A percentile compares a stretch with the other conserved stretches of the same genome.
Conservation (phyloP, 2,113 vertebrate genomes). For the Cyanoliseus patagonus region DNA sequence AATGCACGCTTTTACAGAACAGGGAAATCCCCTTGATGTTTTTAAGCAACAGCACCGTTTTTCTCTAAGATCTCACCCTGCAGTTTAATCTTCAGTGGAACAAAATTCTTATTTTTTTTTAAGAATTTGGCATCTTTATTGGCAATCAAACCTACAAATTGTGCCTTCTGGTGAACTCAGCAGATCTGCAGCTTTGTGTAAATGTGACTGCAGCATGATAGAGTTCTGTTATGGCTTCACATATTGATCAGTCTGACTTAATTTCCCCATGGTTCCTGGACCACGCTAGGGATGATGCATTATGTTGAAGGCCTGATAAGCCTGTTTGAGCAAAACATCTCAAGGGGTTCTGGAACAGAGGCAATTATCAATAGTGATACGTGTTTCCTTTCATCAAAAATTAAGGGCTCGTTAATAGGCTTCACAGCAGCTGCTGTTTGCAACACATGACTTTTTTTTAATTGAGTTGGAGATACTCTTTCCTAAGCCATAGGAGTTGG, state of each 20-base stretch:
- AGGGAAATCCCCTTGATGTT: background rate
- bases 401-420: constrained; percentile 1
- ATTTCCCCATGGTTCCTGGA: constrained; percentile 3
- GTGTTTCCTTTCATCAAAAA: constrained; percentile 10
- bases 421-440: constrained; percentile 2
- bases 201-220: constrained; percentile 11
- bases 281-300: background rate
- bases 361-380: constrained; percentile 9
- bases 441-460: background rate
- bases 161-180: constrained; percentile 8
- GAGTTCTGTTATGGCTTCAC: background rate
- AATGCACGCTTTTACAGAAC: background rate
- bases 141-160: constrained; percentile 24
- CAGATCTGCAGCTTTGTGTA: background rate
- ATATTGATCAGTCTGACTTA: constrained; percentile 14
- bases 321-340: constrained; percentile 23
- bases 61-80: background rate
- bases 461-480: background rate
- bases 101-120: background rate
- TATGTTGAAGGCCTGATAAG: constrained; percentile 9
- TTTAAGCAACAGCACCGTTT: background rate
- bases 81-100: constrained; percentile 11
- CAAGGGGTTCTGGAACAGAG: constrained; percentile 2
- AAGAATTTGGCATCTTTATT: background rate
- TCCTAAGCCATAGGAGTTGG: background rate